These are phyloP conservation scores for Teleogryllus occipitalis DNA, from an alignment of 1,140 invertebrate species.

Conservation along the genomic window DNA sequence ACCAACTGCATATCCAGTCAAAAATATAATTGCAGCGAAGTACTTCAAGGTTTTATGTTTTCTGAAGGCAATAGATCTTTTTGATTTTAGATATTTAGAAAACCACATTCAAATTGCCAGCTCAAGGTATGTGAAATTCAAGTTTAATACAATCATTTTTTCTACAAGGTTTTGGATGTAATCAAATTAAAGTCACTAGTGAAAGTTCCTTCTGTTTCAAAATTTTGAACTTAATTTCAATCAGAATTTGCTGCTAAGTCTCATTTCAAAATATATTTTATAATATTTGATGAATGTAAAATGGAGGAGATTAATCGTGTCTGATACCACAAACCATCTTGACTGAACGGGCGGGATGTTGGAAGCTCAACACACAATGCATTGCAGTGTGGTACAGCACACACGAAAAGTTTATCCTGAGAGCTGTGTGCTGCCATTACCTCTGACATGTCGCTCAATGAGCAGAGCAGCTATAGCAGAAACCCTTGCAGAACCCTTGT, in stretches of 20 bases:
- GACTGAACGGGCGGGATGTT: background rate
- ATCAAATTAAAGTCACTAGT: too few species aligned
- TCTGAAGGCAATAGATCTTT: background rate
- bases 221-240: background rate
- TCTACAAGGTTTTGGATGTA: background rate
- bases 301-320: background rate
- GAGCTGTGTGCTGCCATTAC: background rate
- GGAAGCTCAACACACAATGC: background rate
- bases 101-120: background rate
- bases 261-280: background rate
- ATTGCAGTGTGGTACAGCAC: background rate
- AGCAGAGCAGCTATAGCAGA: background rate
- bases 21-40: background rate
- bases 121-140: background rate
- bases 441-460: background rate
- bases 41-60: background rate
- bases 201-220: too few species aligned
- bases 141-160: background rate
- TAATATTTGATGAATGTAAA: background rate
- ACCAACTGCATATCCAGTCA: background rate
- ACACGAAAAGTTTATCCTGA: too few species aligned
- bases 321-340: background rate
- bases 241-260: background rate
- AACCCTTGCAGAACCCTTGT: background rate
- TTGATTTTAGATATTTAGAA: background rate